phyloP scores from a whole-genome alignment of 2,888 invertebrate species.

The Resseliella maxima region DNA sequence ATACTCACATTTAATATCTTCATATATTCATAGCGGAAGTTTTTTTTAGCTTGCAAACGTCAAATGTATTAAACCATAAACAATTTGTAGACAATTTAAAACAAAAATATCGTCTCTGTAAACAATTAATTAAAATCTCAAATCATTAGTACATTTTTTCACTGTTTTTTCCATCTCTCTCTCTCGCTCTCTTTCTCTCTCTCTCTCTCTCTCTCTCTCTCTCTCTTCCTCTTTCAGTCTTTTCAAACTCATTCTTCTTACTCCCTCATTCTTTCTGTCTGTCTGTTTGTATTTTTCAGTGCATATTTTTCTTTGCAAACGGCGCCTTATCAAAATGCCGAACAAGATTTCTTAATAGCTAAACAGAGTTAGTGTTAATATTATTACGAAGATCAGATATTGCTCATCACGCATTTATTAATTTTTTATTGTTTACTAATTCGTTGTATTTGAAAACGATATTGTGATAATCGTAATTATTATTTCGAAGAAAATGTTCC shows the following conservation, averaged over 20 bases:
- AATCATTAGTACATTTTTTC: background rate
- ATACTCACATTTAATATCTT: no score
- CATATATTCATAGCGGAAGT: no score
- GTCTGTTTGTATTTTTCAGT: no score
- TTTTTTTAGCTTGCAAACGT: no score
- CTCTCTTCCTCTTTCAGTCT: no score
- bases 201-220: no score
- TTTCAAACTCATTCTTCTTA: no score
- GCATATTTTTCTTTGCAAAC: background rate
- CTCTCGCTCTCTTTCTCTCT: no score
- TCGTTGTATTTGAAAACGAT: background rate
- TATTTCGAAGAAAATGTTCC: no score
- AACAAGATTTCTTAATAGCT: background rate
- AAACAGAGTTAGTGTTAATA: background rate
- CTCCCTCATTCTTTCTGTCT: no score
- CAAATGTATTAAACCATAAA: no score
- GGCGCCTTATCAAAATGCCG: background rate
- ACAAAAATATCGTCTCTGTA: background rate
- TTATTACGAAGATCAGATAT: background rate
- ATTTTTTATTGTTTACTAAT: conserved; percentile 2
- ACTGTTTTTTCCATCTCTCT: background rate
- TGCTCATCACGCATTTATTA: background rate
- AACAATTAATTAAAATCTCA: background rate
- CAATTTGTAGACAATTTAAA: no score
- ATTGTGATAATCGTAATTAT: background rate